Evolutionary conservation across 2,113 vertebrate genomes (phyloP), one percentile per base, ranked within the genome.

Genomic region (Verasper variegatus): DNA sequence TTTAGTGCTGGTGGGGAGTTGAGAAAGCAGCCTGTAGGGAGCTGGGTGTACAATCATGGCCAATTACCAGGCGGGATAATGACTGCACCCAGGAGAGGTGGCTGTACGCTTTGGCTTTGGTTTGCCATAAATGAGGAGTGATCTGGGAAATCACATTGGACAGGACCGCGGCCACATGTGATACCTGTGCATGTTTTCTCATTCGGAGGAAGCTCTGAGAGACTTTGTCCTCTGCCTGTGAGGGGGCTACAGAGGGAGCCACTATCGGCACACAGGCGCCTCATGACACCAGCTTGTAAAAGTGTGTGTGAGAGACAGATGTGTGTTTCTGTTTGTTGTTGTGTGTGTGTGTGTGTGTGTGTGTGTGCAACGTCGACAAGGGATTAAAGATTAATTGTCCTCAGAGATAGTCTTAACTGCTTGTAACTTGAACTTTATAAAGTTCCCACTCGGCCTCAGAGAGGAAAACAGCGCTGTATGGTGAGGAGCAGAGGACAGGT

Each of bases 371-470:
- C 3, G 40, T 73, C 45, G 26, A 62, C 78, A 47, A 78, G 61
- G 88, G 91, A 93, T 93, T 92, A 95, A 81, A 80, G 86, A 94
- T 93, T 92, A 92, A 93, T 94, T 93, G 74, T 86, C 79, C 88
- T 85, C 82, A 85, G 84, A 89, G 88, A 90, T 83, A 88, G 86
- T 91, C 79, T 88, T 91, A 85, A 92, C 75, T 88, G 81, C 88
- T 82, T 78, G 63, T 87, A 91, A 65, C 79, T 59, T 77, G 78
- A 90, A 91, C 88, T 89, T 86, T 92, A 74, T 80, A 76, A 92
- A 92, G 84, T 89, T 90, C 78, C 82, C 78, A 81, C 71, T 86
- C 86, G 68, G 87, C 78, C 71, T 57, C 70, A 54, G 82, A 81
- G 76, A 80, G 74, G 81, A 79, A 89, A 89, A 82, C 86, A 93